Evolutionary conservation across 2,888 invertebrate genomes (phyloP), one percentile per base, ranked within the genome.

Genomic region (Eilema griseolum): DNA sequence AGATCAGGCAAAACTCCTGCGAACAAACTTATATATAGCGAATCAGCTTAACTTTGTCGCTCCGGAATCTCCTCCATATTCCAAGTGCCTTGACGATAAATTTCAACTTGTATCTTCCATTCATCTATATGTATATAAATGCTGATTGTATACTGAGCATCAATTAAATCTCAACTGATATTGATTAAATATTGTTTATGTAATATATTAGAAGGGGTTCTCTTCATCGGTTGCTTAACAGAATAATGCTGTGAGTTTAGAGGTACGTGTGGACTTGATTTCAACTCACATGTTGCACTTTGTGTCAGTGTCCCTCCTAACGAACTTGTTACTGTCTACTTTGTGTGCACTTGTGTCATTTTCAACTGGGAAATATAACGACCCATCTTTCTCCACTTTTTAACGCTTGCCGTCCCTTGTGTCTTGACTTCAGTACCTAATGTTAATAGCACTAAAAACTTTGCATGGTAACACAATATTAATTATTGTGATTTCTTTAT

Each of bases 1-100:
- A 96, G 91, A 95, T 97, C 93, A 96, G 97, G 87, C 97, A 97
- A 94, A 97, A 97, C 92, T 97, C 97, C 94, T 97, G 97, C 95
- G 97, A 97, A 96, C 97, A 97, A 95, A 97, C 97, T 89, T 97
- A 96, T 96, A 97, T 97, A 96, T 97, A 97, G 97, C 97, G 81
- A 89, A 85, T 84, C 87, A 76, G 78, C 77, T 80, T 74, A 63
- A 79, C 83, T 72, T 80, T 84, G 73, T 78, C 69, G 59, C 80
- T 85, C 83, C 79, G 78, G 82, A 81, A 74, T 74, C 73, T 79
- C 82, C 83, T 89, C 84, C 80, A 81, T 78, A 84, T 86, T 89
- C 89, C 87, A 92, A 94, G 92, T 93, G 93, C 93, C 91, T 93
- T 92, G 83, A 86, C 83, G 81, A 83, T 83, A 84, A 77, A 69